A percentile compares a stretch with the other conserved stretches of the same genome.
Evolutionary conservation across 1,140 invertebrate genomes (phyloP).

Genomic region (Saccostrea cuccullata): DNA sequence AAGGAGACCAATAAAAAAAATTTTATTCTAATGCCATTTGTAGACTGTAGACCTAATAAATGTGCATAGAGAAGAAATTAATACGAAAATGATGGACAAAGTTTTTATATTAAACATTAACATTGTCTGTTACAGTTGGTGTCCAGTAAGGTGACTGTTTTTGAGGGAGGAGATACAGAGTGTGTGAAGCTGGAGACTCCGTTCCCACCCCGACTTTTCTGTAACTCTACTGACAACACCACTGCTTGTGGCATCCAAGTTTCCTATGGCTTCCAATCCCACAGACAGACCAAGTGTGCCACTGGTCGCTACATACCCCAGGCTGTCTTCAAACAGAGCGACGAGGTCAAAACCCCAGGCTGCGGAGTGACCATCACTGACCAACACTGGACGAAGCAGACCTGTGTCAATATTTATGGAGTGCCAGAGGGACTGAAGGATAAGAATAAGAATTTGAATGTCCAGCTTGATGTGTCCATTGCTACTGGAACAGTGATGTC

Average conservation of each 20-base stretch:
- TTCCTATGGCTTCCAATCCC: constrained; percentile 35
- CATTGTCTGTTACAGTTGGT: constrained; percentile 50
- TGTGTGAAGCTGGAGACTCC: constrained; percentile 54
- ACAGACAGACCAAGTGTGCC: constrained; percentile 52
- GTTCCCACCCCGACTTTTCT: constrained; percentile 65
- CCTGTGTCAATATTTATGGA: constrained; percentile 61
- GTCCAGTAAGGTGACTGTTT: constrained; percentile 54
- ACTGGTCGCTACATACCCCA: constrained; percentile 55
- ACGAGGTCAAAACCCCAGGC: constrained; percentile 7
- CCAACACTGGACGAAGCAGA: constrained; percentile 46
- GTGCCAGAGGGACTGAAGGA: constrained; percentile 66
- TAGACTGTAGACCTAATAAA: no score
- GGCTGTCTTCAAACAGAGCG: constrained; percentile 57
- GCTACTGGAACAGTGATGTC: not conserved
- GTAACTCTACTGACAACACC: constrained; percentile 30
- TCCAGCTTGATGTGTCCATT: constrained; percentile 44
- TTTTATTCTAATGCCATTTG: no score
- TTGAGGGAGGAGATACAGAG: constrained; percentile 55
- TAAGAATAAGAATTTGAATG: constrained; percentile 56
- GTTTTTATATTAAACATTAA: not conserved
- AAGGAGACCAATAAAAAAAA: no score
- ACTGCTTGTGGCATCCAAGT: constrained; percentile 45
- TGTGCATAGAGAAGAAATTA: no score
- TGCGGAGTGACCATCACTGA: constrained; percentile 58
- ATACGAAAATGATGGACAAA: not conserved